Percentiles rank a stretch among this genome's conserved stretches.
phyloP scores from a whole-genome alignment of 2,113 vertebrate species.

The Bungarus multicinctus region DNA sequence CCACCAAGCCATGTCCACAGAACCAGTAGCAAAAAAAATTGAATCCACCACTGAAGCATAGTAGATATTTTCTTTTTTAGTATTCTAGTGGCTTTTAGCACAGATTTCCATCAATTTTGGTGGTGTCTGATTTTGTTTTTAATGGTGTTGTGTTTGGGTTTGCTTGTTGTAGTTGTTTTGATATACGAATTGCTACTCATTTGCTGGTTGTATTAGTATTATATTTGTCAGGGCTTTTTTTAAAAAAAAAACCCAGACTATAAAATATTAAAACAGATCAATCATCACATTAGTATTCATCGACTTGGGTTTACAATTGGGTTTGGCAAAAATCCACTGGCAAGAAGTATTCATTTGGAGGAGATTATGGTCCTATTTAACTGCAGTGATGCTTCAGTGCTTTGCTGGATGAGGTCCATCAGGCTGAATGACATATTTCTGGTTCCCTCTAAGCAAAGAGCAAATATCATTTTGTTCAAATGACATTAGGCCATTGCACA shows the following conservation, averaged over 20 bases:
- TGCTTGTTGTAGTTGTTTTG: not conserved
- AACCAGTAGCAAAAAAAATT: too few species aligned
- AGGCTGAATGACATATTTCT: conserved; percentile 26
- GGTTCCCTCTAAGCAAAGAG: conserved; percentile 7
- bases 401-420: conserved; percentile 16
- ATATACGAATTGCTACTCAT: not conserved
- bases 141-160: not conserved
- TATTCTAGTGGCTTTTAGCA: not conserved
- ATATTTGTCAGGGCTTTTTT: not conserved
- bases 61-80: not conserved
- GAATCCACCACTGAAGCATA: not conserved
- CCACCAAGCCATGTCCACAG: too few species aligned
- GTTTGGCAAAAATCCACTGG: not conserved
- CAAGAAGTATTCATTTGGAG: conserved; percentile 11
- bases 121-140: not conserved
- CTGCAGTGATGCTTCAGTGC: not conserved
- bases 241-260: not conserved
- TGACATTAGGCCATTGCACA: conserved; percentile 46
- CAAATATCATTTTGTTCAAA: conserved; percentile 43
- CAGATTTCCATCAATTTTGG: not conserved
- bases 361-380: conserved; percentile 22
- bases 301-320: not conserved
- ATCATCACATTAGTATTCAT: not conserved
- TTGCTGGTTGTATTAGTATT: not conserved
- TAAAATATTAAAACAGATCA: not conserved